A percentile compares a stretch with the other conserved stretches of the same genome.
Conservation (phyloP, 2,113 vertebrate species). For the Podilymbus podiceps region DNA sequence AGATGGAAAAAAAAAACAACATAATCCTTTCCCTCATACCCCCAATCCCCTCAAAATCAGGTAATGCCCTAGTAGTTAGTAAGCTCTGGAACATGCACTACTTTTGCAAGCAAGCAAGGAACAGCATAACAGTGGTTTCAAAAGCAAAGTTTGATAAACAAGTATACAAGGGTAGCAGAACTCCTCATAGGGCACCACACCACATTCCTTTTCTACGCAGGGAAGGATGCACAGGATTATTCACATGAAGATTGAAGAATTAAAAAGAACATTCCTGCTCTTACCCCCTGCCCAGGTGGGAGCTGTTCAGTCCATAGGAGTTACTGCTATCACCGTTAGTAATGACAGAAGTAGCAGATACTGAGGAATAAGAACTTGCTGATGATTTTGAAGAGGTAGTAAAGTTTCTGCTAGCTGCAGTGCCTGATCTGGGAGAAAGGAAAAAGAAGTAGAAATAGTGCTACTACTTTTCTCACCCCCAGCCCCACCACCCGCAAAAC, state of each 20-base stretch:
- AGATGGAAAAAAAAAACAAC: not conserved
- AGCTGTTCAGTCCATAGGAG: constrained; percentile 87
- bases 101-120: not conserved
- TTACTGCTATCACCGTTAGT: constrained; percentile 91
- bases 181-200: not conserved
- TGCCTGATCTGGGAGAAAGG: constrained; percentile 85
- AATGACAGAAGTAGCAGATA: constrained; percentile 86
- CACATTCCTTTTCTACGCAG: not conserved
- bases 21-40: not conserved
- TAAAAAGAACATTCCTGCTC: constrained; percentile 63
- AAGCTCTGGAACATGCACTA: not conserved
- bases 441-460: constrained; percentile 67
- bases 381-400: constrained; percentile 93
- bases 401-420: constrained; percentile 90
- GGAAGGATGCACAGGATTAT: not conserved
- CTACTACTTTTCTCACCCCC: constrained; percentile 25
- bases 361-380: constrained; percentile 83
- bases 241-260: not conserved
- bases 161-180: not conserved
- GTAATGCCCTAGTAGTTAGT: not conserved
- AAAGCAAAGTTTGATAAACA: not conserved
- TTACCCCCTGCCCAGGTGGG: constrained; percentile 85
- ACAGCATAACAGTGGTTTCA: not conserved
- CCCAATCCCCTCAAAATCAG: not conserved
- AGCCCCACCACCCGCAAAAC: not conserved